Evolutionary conservation across 2,888 invertebrate genomes (phyloP).

Genomic region (Drosophila infuscata): DNA sequence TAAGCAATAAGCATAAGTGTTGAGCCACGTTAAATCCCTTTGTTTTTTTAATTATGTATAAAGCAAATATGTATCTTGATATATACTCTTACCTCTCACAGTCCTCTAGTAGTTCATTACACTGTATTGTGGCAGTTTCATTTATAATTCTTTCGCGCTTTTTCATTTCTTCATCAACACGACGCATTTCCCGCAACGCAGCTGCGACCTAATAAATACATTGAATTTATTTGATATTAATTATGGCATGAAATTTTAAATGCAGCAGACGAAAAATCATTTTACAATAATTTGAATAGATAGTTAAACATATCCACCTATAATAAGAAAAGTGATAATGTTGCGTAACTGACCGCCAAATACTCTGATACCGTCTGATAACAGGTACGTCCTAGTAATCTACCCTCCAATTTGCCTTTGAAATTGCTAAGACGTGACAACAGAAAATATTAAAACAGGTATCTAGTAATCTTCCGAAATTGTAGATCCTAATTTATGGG

Average conservation of each 20-base stretch:
- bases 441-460: too few species aligned
- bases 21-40: not conserved
- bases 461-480: too few species aligned
- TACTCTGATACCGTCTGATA: not conserved
- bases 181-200: constrained; percentile 93
- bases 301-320: not conserved
- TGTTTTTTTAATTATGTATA: not conserved
- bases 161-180: constrained; percentile 94
- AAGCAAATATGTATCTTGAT: not conserved
- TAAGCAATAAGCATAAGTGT: not conserved
- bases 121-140: constrained; percentile 87
- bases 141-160: constrained; percentile 90
- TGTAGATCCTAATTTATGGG: too few species aligned
- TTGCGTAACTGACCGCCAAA: not conserved
- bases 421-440: not conserved
- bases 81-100: constrained; percentile 86
- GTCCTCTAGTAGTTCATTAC: constrained; percentile 88
- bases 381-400: not conserved
- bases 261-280: not conserved
- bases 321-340: not conserved
- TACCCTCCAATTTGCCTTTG: not conserved
- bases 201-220: constrained; percentile 86
- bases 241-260: not conserved
- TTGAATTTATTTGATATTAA: not conserved
- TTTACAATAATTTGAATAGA: not conserved